A percentile compares a stretch with the other conserved stretches of the same genome.
Conservation (phyloP, 1,140 invertebrate genomes). For the Grapholita molesta region DNA sequence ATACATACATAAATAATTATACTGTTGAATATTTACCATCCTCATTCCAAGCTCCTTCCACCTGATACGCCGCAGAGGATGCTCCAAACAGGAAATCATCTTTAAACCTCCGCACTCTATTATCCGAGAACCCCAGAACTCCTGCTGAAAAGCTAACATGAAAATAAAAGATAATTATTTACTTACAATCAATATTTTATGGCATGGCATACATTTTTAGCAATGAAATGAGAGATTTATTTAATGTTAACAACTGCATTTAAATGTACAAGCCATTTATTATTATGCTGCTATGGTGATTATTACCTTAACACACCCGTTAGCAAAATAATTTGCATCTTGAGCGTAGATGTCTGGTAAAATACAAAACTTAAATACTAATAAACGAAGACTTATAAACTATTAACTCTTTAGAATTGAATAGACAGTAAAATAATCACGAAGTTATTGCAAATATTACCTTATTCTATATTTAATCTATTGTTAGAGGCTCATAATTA, state of each 20-base stretch:
- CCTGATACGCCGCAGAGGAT: conserved; percentile 71
- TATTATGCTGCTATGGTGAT: background rate
- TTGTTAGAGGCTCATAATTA: background rate
- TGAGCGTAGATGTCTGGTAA: background rate
- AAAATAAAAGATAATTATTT: background rate
- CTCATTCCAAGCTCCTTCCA: conserved; percentile 74
- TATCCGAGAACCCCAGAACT: conserved; percentile 18
- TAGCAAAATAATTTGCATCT: background rate
- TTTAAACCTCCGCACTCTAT: conserved; percentile 33
- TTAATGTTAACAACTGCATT: no score
- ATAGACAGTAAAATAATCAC: background rate
- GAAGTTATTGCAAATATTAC: background rate
- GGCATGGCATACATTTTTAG: no score
- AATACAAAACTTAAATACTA: background rate
- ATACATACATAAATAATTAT: background rate
- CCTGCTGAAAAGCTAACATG: background rate
- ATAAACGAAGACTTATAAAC: no score
- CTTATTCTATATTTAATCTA: no score
- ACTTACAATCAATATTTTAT: no score
- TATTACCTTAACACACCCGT: background rate
- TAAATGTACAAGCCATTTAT: background rate
- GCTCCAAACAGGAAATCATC: conserved; percentile 68
- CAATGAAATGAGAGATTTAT: no score
- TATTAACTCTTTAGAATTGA: no score
- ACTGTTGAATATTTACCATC: conserved; percentile 46